Percentiles rank a stretch among this genome's conserved stretches.
Evolutionary conservation across 1,140 invertebrate genomes (phyloP).

Genomic region (Brachionus manjavacas): DNA sequence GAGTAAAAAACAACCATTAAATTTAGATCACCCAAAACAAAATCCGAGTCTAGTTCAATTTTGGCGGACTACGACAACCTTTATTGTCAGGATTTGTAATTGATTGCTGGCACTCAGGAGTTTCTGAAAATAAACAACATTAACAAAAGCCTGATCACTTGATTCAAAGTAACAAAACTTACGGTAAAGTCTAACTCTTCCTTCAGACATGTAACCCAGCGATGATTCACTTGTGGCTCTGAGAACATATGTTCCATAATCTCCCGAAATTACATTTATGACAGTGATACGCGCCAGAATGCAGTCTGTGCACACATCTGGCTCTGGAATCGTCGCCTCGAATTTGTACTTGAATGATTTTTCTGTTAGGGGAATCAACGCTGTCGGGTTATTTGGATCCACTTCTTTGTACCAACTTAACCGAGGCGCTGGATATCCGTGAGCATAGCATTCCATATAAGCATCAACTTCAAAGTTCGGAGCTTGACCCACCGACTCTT

Average conservation of each 20-base stretch:
- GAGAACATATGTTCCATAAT: conserved; percentile 32
- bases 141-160: background rate
- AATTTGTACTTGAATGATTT: conserved; percentile 41
- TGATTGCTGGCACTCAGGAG: conserved; percentile 40
- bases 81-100: conserved; percentile 42
- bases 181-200: conserved; percentile 38
- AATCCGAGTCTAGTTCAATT: conserved; percentile 48
- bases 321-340: conserved; percentile 40
- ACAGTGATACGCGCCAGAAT: conserved; percentile 41
- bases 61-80: conserved; percentile 42
- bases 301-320: conserved; percentile 41
- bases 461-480: conserved; percentile 39
- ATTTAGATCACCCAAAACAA: background rate
- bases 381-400: conserved; percentile 34
- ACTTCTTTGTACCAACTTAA: conserved; percentile 42
- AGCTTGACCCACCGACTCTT: conserved; percentile 41
- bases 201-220: background rate
- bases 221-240: conserved; percentile 21
- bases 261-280: conserved; percentile 10
- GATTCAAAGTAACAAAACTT: background rate
- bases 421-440: conserved; percentile 39
- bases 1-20: too few species aligned
- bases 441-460: conserved; percentile 43
- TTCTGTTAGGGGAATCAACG: conserved; percentile 27
- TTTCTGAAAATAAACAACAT: conserved; percentile 11